These are phyloP conservation scores for Lepidonotus clava DNA, from an alignment of 2,888 invertebrate species.

Conservation along the genomic window DNA sequence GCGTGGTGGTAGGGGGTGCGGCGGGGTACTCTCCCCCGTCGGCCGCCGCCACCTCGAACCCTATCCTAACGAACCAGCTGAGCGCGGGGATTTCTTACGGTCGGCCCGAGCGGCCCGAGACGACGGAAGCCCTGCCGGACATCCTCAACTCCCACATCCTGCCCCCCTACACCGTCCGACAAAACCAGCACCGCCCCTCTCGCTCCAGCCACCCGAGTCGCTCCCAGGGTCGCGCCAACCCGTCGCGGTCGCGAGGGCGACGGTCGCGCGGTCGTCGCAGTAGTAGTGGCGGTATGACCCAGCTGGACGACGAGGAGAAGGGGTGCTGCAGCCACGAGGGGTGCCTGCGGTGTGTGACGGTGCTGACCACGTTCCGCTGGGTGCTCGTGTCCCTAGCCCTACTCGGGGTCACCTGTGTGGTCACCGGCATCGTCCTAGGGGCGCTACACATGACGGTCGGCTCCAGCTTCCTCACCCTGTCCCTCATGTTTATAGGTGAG, in stretches of 20 bases:
- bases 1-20: too few species aligned
- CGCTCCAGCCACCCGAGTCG: conserved; percentile 64
- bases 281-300: conserved; percentile 9
- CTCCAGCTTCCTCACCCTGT: conserved; percentile 76
- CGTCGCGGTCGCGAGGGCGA: neutral
- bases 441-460: conserved; percentile 73
- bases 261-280: neutral
- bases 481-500: conserved; percentile 80
- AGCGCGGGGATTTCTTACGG: conserved; percentile 15
- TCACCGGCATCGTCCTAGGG: conserved; percentile 78
- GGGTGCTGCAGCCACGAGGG: conserved; percentile 58
- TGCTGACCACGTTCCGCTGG: conserved; percentile 77
- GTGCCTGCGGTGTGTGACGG: conserved; percentile 75
- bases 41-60: neutral
- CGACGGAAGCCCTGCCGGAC: conserved; percentile 73
- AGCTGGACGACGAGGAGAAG: conserved; percentile 53
- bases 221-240: neutral
- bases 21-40: too few species aligned
- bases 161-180: conserved; percentile 67
- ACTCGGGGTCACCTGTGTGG: conserved; percentile 77
- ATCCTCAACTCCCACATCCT: conserved; percentile 74
- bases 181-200: conserved; percentile 64
- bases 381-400: conserved; percentile 76
- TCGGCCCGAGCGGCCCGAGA: conserved; percentile 28
- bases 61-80: neutral